A percentile compares a stretch with the other conserved stretches of the same genome.
phyloP scores from a whole-genome alignment of 2,888 invertebrate genomes.

The Campopleginae sp. region DNA sequence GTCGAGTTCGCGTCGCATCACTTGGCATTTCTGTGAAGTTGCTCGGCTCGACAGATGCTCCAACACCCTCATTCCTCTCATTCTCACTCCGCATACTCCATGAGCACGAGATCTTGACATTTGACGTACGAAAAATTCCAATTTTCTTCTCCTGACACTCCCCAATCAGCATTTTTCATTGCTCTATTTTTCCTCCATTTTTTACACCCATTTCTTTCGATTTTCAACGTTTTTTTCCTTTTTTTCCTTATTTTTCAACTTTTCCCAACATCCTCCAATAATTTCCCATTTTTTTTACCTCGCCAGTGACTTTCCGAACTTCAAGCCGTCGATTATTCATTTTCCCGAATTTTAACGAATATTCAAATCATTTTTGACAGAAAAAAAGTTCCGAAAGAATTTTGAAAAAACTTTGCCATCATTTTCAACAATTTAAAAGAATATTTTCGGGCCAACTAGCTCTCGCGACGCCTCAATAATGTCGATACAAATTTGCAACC shows the following conservation, averaged over 20 bases:
- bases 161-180: not conserved
- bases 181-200: not conserved
- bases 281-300: too few relatives aligned
- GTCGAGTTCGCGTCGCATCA: slow-evolving; percentile 41
- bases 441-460: too few relatives aligned
- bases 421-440: too few relatives aligned
- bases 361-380: too few relatives aligned
- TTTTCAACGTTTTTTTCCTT: not conserved
- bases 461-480: too few relatives aligned
- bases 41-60: slow-evolving; percentile 29
- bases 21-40: slow-evolving; percentile 61
- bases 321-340: too few relatives aligned
- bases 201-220: not conserved
- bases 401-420: too few relatives aligned
- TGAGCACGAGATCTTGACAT: not conserved
- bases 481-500: too few relatives aligned
- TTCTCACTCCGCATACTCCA: not conserved
- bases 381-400: too few relatives aligned
- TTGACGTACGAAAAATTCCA: not conserved
- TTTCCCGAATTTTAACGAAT: too few relatives aligned
- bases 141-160: not conserved
- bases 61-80: slow-evolving; percentile 12
- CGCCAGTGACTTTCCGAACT: too few relatives aligned
- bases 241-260: not conserved
- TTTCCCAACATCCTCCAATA: not conserved